Evolutionary conservation across 1,140 invertebrate genomes (phyloP).

Genomic region (Drosophila takahashii): DNA sequence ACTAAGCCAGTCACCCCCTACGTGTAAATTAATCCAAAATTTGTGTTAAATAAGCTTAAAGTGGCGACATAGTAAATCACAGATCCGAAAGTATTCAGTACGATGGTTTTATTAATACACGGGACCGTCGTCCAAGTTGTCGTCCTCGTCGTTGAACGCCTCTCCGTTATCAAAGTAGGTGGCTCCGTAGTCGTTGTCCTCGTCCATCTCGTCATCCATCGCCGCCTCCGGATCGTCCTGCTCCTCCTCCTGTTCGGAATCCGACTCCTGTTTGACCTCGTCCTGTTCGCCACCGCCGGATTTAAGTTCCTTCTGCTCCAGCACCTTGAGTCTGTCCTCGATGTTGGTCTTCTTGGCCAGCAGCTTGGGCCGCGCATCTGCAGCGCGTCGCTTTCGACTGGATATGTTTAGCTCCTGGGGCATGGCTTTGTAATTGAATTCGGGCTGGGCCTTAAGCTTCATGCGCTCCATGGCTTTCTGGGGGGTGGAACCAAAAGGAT

Average conservation of each 20-base stretch:
- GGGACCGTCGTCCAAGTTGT: conserved; percentile 92
- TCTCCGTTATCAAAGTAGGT: conserved; percentile 96
- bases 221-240: conserved; percentile 86
- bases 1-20: conserved; percentile 78
- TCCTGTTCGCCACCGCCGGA: conserved; percentile 86
- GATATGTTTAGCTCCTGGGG: conserved; percentile 85
- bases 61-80: conserved; percentile 76
- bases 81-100: conserved; percentile 43
- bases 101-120: conserved; percentile 84
- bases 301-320: conserved; percentile 87
- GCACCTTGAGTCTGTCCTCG: conserved; percentile 84
- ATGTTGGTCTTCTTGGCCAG: conserved; percentile 66
- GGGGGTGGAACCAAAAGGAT: conserved; percentile 53
- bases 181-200: conserved; percentile 92
- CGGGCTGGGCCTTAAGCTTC: conserved; percentile 84
- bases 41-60: conserved; percentile 81
- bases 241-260: conserved; percentile 85
- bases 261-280: conserved; percentile 85
- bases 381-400: conserved; percentile 55
- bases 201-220: conserved; percentile 89
- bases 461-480: conserved; percentile 88
- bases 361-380: conserved; percentile 35
- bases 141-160: conserved; percentile 93
- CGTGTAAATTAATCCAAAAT: conserved; percentile 58
- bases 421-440: conserved; percentile 86